Conservation (phyloP, 2,113 vertebrate genomes). For the Meriones unguiculatus region DNA sequence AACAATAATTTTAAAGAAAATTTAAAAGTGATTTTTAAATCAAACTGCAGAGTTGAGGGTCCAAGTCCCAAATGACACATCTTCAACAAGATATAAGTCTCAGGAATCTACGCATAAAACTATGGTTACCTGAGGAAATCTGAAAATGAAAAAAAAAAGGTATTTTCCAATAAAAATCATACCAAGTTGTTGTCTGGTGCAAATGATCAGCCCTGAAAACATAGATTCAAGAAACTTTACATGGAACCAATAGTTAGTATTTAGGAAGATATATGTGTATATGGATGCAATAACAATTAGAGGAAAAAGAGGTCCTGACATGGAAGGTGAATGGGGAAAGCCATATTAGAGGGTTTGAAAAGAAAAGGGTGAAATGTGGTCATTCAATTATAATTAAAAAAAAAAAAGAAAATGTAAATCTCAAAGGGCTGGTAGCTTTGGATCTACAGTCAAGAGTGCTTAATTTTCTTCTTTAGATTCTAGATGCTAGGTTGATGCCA, state of each 20-base stretch:
- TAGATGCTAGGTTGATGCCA: neutral
- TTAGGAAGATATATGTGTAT: no score
- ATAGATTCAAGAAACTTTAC: neutral
- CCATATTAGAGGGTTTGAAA: no score
- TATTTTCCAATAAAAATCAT: neutral
- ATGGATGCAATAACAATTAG: neutral
- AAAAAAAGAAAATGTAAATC: neutral
- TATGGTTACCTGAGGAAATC: neutral
- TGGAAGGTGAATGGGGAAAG: no score
- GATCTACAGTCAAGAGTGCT: neutral
- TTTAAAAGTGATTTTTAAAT: neutral
- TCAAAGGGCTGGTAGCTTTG: neutral
- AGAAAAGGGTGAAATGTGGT: no score
- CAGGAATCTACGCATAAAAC: neutral
- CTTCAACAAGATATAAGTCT: neutral
- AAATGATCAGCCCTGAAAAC: neutral
- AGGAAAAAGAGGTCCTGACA: neutral
- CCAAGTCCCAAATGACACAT: neutral
- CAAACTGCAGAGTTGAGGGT: neutral
- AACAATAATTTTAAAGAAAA: neutral
- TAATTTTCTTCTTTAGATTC: neutral
- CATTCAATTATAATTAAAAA: neutral
- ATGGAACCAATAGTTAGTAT: no score
- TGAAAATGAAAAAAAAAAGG: neutral
- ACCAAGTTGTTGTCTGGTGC: neutral